These are phyloP conservation scores for Physella acuta DNA, from an alignment of 1,140 invertebrate species.

Conservation along the genomic window DNA sequence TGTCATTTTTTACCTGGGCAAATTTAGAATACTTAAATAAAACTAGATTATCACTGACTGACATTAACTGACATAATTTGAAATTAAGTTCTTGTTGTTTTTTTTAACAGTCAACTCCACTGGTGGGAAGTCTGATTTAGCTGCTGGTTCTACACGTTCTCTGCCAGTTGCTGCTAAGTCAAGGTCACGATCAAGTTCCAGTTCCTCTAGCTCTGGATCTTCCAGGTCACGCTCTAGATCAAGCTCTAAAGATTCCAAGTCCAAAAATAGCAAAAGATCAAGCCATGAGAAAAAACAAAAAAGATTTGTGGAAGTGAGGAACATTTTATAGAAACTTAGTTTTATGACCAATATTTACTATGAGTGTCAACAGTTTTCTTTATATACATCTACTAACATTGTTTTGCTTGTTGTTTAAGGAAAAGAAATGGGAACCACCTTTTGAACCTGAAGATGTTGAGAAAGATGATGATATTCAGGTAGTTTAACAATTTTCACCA, in stretches of 20 bases:
- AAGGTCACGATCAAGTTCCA: conserved; percentile 20
- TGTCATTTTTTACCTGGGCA: too few relatives aligned
- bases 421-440: conserved; percentile 46
- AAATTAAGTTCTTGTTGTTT: conserved; percentile 17
- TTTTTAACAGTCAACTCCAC: neutral
- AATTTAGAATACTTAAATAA: neutral
- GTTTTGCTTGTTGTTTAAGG: conserved; percentile 32
- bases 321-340: neutral
- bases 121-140: neutral
- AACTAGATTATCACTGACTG: neutral
- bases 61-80: neutral
- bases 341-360: too few relatives aligned
- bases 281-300: conserved; percentile 31
- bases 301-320: conserved; percentile 36
- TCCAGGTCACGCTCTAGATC: conserved; percentile 29
- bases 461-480: conserved; percentile 29
- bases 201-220: conserved; percentile 32
- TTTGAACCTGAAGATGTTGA: conserved; percentile 41
- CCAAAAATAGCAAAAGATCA: conserved; percentile 27
- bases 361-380: neutral
- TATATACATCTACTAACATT: too few relatives aligned
- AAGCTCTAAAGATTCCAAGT: conserved; percentile 24
- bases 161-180: neutral
- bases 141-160: neutral
- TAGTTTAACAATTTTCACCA: too few relatives aligned